A percentile compares a stretch with the other conserved stretches of the same genome.
Evolutionary conservation across 1,140 invertebrate genomes (phyloP).

Genomic region (Antheraea pernyi): DNA sequence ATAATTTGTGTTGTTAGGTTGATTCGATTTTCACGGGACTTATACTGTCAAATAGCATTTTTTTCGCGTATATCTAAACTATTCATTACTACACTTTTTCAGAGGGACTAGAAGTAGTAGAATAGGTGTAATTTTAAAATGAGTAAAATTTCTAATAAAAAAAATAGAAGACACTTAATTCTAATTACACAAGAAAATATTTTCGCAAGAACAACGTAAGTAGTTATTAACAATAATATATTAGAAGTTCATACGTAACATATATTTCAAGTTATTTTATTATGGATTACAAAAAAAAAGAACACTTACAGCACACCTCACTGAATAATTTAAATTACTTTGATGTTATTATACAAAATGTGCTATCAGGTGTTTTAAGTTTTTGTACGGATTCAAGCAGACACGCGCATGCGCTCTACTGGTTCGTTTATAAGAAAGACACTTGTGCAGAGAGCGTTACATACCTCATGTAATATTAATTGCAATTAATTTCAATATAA

Average conservation of each 20-base stretch:
- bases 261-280: background rate
- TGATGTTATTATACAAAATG: background rate
- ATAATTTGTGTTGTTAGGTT: no score
- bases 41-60: no score
- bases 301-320: background rate
- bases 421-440: slow-evolving; percentile 12
- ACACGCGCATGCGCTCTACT: background rate
- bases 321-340: background rate
- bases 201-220: no score
- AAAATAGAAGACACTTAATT: no score
- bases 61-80: no score
- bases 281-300: no score
- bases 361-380: background rate
- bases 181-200: no score
- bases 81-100: no score
- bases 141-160: no score
- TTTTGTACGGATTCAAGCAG: background rate
- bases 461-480: background rate
- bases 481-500: background rate
- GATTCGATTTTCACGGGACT: no score
- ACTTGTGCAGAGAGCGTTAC: slow-evolving; percentile 32
- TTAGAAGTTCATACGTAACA: background rate
- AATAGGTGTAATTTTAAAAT: no score
- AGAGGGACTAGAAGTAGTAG: no score
- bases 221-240: background rate